Percentiles rank a stretch among this genome's conserved stretches.
Conservation (phyloP, 2,888 invertebrate genomes). For the Aphrophora alni region DNA sequence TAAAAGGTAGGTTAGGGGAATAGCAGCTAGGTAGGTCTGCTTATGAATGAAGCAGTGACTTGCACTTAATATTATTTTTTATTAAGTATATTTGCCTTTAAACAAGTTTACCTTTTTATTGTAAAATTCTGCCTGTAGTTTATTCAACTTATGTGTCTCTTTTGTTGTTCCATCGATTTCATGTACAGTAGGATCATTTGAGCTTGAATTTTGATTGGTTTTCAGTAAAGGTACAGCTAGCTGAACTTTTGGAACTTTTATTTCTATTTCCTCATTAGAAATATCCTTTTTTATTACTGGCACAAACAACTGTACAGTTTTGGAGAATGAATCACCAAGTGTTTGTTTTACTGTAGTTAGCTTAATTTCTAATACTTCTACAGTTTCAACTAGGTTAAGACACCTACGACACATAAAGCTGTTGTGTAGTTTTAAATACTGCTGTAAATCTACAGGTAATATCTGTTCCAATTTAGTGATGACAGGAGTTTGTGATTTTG, state of each 20-base stretch:
- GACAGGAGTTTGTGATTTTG: conserved; percentile 57
- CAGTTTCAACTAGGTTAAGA: conserved; percentile 57
- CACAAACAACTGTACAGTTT: conserved; percentile 34
- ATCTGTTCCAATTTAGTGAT: conserved; percentile 45
- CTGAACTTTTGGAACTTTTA: background rate
- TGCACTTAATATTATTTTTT: too few relatives aligned
- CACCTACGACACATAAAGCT: conserved; percentile 56
- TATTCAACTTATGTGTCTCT: too few relatives aligned
- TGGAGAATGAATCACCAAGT: conserved; percentile 39
- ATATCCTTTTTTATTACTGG: background rate
- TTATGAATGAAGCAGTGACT: too few relatives aligned
- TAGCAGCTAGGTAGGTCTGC: too few relatives aligned
- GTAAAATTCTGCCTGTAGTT: too few relatives aligned
- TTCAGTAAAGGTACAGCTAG: background rate
- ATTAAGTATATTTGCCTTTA: too few relatives aligned
- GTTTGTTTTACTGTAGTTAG: conserved; percentile 53
- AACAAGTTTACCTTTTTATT: too few relatives aligned
- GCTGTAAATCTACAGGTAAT: conserved; percentile 42
- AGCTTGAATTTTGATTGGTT: background rate
- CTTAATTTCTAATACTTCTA: conserved; percentile 58
- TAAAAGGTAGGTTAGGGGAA: too few relatives aligned
- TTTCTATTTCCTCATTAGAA: background rate
- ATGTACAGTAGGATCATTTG: background rate
- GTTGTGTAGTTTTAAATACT: conserved; percentile 42
- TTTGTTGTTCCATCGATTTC: background rate